Evolutionary conservation across 2,888 invertebrate genomes (phyloP), one percentile per base, ranked within the genome.

Genomic region (Liposcelis brunnea): DNA sequence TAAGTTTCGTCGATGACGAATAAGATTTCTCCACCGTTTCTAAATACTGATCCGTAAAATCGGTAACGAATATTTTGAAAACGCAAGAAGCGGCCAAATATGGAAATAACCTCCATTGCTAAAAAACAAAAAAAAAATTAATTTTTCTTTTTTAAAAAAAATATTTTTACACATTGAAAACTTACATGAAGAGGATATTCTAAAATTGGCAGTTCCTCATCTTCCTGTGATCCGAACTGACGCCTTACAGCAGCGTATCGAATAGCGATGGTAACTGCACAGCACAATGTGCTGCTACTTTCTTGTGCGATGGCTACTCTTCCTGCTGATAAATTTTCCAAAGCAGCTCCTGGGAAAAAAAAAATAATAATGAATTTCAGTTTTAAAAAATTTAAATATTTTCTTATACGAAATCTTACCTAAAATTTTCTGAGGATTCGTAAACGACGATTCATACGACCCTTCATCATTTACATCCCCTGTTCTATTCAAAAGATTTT

Each of bases 121-220:
- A 65, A 1, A 59, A 59, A 42, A 45, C 12, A 31, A 40, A 26
- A 11, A 40, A 37, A 10, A 37, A 31, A 2, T 36, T 48, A 18
- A 37, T 14, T 31, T 14, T 43, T 31, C 10, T 3, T 31, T 32
- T 16, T 37, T 31, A n/a, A 18, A 15, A 42, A 26, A 42, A 42
- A 44, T 21, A 26, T 26, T 18, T 10, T 8, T 8, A 21, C n/a
- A n/a, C n/a, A n/a, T n/a, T 31, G 12, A 11, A 35, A 32, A 55
- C 62, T 62, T 60, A 80, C 80, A 65, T 87, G 89, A 34, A 85
- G 74, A 60, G 90, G 94, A 61, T 95, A 95, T 59, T 94, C 91
- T 52, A 95, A 62, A 1, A 95, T 81, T 0, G 93, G 80, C 49
- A 77, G 70, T 61, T 95, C 94, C 45, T 73, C 72, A 2, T 66